Conservation (phyloP, 2,888 invertebrate species). For the Stomorhina lunata region DNA sequence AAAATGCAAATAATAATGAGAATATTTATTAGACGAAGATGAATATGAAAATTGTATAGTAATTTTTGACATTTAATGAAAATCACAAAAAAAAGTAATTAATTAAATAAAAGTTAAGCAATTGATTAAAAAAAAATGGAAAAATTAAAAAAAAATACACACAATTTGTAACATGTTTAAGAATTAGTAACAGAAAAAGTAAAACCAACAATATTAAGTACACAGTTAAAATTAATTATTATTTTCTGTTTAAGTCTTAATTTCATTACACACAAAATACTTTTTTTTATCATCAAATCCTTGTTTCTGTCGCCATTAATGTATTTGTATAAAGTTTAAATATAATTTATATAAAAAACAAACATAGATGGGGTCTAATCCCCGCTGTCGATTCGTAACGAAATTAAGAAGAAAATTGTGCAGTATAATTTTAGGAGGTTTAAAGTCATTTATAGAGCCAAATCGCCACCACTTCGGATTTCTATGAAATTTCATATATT, state of each 20-base stretch:
- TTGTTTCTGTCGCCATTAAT: conserved; percentile 35
- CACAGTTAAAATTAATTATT: conserved; percentile 18
- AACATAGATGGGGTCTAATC: conserved; percentile 35
- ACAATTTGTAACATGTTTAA: conserved; percentile 62
- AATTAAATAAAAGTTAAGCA: conserved; percentile 57
- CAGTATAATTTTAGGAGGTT: too few relatives aligned
- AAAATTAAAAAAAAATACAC: conserved; percentile 38
- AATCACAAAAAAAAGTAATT: conserved; percentile 19
- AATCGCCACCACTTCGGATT: too few relatives aligned
- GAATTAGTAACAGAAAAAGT: conserved; percentile 43
- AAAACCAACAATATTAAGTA: conserved; percentile 57
- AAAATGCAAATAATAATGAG: conserved; percentile 42
- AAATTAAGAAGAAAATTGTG: too few relatives aligned
- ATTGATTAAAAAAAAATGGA: conserved; percentile 49
- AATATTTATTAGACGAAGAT: conserved; percentile 32
- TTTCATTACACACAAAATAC: neutral
- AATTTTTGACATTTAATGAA: conserved; percentile 58
- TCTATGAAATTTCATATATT: too few relatives aligned
- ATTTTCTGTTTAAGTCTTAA: conserved; percentile 37
- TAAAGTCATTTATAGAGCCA: too few relatives aligned
- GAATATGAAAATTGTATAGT: conserved; percentile 62
- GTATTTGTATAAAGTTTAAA: neutral
- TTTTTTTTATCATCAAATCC: neutral
- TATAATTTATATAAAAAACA: conserved; percentile 12
- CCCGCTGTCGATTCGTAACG: too few relatives aligned